Evolutionary conservation across 2,888 invertebrate species (phyloP), one percentile per base, ranked within the genome.

Genomic region (Polia nebulosa): DNA sequence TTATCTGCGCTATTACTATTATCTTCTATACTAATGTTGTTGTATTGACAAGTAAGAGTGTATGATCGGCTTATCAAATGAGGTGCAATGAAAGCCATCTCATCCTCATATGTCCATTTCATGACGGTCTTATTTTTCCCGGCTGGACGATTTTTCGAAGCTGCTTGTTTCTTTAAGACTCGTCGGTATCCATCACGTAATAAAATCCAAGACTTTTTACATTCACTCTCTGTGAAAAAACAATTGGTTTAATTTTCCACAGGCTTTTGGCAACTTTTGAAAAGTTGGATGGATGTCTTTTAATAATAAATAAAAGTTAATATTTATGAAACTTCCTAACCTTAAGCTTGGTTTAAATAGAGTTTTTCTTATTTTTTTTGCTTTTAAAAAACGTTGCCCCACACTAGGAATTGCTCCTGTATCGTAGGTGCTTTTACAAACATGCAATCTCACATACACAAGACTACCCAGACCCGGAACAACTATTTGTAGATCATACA

Each of bases 111-210:
- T 0, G 29, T 41, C 65, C 65, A 66, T 20, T 66, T 66, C 17
- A 6, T 34, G 1, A 11, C 5, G 1, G 17, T 6, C 1, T 9
- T 39, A 0, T 68, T 20, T 22, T 17, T 44, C 11, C 32, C 41
- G 1, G 2, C 20, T 20, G 53, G 39, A 20, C 52, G 32, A 3
- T 7, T 20, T n/a, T 53, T 25, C 1, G 6, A 32, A 0, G 25
- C 41, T 8, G 11, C 34, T 20, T 27, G 20, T 15, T 44, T 66
- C 27, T 44, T 66, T 13, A 52, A 5, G 1, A 0, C 4, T 22
- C 65, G 25, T 3, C 65, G 41, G 17, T 68, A 69, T 11, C 65
- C 65, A 20, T 66, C 65, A 1, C 65, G 69, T 44, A 66, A 44
- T 32, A 66, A 44, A 1, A 20, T 7, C 65, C 65, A 66, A 27